These are phyloP conservation scores for Mormyrus iriodes DNA, from an alignment of 2,113 vertebrate genomes.

Conservation along the genomic window DNA sequence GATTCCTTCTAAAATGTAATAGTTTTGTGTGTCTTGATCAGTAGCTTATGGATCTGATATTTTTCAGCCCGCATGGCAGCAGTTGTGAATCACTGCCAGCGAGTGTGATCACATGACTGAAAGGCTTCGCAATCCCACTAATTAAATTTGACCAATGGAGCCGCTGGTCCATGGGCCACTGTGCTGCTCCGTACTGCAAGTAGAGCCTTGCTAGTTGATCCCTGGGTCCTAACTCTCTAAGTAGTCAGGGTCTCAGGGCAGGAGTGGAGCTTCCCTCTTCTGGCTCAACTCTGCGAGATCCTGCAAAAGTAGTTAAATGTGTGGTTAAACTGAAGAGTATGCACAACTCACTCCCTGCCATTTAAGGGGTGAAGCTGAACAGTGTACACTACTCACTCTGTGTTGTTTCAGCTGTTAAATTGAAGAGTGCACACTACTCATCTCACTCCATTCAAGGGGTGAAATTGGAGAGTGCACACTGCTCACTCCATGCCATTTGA, in stretches of 20 bases:
- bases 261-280: constrained; percentile 48
- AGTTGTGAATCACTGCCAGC: background rate
- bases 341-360: background rate
- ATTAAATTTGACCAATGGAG: background rate
- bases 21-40: constrained; percentile 9
- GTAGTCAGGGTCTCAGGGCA: constrained; percentile 41
- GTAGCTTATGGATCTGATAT: background rate
- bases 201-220: background rate
- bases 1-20: constrained; percentile 8
- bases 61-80: background rate
- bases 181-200: background rate
- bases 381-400: constrained; percentile 51
- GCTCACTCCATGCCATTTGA: background rate
- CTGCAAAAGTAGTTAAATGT: constrained; percentile 41
- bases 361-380: background rate
- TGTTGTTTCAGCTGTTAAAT: background rate
- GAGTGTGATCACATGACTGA: background rate
- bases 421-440: background rate
- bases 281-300: constrained; percentile 56
- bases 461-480: too few species aligned
- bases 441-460: too few species aligned
- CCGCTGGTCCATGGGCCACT: background rate
- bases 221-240: background rate
- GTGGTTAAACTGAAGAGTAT: background rate
- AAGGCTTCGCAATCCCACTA: background rate